Evolutionary conservation across 2,797 vertebrate genomes (phyloP).

Genomic region (Taenioides sp.): DNA sequence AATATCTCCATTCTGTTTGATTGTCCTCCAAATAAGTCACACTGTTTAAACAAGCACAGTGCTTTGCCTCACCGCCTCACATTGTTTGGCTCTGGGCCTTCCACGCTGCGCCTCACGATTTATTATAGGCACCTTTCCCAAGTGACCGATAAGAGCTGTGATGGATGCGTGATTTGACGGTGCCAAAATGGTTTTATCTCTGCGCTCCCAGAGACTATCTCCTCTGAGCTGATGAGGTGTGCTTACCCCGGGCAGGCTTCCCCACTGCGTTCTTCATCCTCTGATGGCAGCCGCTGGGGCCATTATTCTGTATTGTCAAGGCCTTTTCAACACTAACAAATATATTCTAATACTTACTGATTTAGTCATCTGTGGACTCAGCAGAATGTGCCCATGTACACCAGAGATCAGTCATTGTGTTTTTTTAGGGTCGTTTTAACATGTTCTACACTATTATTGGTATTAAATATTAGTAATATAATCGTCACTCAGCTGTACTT

Average conservation of each 20-base stretch:
- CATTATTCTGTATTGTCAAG: constrained; percentile 39
- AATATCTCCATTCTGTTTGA: constrained; percentile 71
- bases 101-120: constrained; percentile 63
- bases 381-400: constrained; percentile 14
- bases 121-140: constrained; percentile 75
- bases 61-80: constrained; percentile 55
- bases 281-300: constrained; percentile 39
- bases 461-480: background rate
- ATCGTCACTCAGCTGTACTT: too few relatives aligned
- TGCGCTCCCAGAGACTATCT: constrained; percentile 64
- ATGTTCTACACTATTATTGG: background rate
- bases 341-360: constrained; percentile 59
- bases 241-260: constrained; percentile 41
- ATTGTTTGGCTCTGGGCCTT: constrained; percentile 67
- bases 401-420: background rate
- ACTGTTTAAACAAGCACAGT: constrained; percentile 72
- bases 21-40: constrained; percentile 75
- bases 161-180: constrained; percentile 73
- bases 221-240: constrained; percentile 62
- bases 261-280: constrained; percentile 33
- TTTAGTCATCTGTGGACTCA: constrained; percentile 53
- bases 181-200: constrained; percentile 77
- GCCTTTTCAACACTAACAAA: constrained; percentile 58
- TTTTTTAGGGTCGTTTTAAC: background rate
- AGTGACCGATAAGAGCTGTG: constrained; percentile 76